Evolutionary conservation across 1,140 invertebrate genomes (phyloP).

Genomic region (Oryctes rhinoceros): DNA sequence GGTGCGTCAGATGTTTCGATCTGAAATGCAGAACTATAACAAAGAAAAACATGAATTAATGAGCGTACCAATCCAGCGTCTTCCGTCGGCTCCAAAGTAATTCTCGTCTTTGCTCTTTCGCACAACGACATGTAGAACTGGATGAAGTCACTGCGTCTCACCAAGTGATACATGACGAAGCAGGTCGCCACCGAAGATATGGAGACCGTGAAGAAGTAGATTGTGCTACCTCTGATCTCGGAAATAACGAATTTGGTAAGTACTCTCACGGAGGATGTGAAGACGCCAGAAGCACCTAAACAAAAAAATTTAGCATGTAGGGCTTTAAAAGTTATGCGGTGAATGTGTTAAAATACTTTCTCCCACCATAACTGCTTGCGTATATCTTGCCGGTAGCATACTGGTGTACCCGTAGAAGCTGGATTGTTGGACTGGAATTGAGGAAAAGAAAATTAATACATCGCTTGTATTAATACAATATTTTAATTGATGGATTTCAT

Average conservation of each 20-base stretch:
- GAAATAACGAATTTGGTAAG: constrained; percentile 80
- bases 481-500: too few species aligned
- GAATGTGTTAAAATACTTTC: constrained; percentile 75
- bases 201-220: constrained; percentile 85
- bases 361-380: constrained; percentile 92
- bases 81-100: constrained; percentile 79
- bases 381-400: constrained; percentile 88
- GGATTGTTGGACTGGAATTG: constrained; percentile 82
- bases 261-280: constrained; percentile 85
- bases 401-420: constrained; percentile 95
- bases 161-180: constrained; percentile 77
- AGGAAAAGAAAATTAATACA: constrained; percentile 34
- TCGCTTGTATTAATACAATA: too few species aligned
- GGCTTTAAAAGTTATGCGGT: background rate
- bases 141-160: constrained; percentile 82
- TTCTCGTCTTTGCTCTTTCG: constrained; percentile 74
- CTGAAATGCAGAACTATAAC: constrained; percentile 56
- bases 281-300: constrained; percentile 83
- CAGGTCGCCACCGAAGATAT: constrained; percentile 78
- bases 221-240: constrained; percentile 80
- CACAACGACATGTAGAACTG: constrained; percentile 82
- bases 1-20: constrained; percentile 66
- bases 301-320: background rate
- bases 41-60: background rate
- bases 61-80: constrained; percentile 76